phyloP scores from a whole-genome alignment of 2,113 vertebrate species.

The Agelaius phoeniceus region DNA sequence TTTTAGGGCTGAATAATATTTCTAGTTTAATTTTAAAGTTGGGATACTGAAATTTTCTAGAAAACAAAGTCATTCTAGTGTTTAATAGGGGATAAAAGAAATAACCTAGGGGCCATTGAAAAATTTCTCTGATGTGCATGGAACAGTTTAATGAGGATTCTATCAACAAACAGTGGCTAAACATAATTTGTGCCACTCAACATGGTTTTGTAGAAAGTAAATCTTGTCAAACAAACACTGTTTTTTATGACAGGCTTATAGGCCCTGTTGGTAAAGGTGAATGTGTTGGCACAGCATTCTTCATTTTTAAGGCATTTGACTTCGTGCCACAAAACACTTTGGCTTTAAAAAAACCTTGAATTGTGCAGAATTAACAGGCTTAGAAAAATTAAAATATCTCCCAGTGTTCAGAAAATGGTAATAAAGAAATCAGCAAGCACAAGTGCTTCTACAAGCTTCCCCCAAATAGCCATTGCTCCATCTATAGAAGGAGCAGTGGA shows the following conservation, averaged over 20 bases:
- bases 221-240: not conserved
- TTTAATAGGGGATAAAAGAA: not conserved
- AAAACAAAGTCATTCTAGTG: not conserved
- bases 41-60: not conserved
- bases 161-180: slow-evolving; percentile 2
- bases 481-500: not conserved
- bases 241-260: not conserved
- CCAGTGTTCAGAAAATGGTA: not conserved
- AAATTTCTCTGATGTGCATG: not conserved
- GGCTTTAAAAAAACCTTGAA: not conserved
- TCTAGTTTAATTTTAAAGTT: not conserved
- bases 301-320: not conserved
- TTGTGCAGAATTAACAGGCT: not conserved
- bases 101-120: not conserved
- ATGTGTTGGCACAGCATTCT: not conserved
- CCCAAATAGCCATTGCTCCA: not conserved
- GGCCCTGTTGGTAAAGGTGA: not conserved
- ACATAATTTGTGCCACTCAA: not conserved
- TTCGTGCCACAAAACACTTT: not conserved
- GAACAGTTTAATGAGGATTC: not conserved
- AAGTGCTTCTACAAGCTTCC: not conserved
- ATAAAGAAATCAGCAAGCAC: not conserved
- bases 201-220: not conserved
- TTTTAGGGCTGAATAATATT: not conserved
- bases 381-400: not conserved